These are phyloP conservation scores for Xanthostigma xanthostigma DNA, from an alignment of 2,888 invertebrate species.

Conservation along the genomic window DNA sequence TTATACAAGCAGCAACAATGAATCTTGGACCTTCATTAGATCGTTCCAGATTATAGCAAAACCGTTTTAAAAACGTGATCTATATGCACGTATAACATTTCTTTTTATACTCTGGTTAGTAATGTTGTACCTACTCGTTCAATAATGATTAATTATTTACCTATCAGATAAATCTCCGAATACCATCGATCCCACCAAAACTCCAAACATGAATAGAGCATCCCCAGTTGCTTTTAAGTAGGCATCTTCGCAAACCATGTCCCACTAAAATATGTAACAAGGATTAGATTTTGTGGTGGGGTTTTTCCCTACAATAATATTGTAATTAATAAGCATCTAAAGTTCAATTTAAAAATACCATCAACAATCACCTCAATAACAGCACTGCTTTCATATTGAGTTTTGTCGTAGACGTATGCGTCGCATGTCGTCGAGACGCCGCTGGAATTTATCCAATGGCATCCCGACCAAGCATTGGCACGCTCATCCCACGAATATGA, in stretches of 20 bases:
- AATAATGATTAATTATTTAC: slow-evolving; percentile 15
- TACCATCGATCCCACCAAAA: slow-evolving; percentile 53
- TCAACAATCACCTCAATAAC: slow-evolving; percentile 40
- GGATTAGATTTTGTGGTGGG: too few relatives aligned
- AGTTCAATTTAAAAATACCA: too few relatives aligned
- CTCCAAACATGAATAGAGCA: slow-evolving; percentile 55
- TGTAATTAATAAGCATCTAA: too few relatives aligned
- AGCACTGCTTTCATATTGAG: slow-evolving; percentile 42
- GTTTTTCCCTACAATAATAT: too few relatives aligned
- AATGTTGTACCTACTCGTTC: too few relatives aligned
- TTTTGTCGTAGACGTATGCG: slow-evolving; percentile 42
- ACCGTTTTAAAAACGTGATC: too few relatives aligned
- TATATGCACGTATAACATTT: too few relatives aligned
- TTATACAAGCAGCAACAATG: too few relatives aligned
- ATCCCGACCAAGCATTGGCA: slow-evolving; percentile 33
- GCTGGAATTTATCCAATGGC: slow-evolving; percentile 32
- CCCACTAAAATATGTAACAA: slow-evolving; percentile 33
- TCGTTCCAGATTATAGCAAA: too few relatives aligned
- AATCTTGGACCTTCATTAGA: too few relatives aligned
- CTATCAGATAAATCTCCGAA: slow-evolving; percentile 59
- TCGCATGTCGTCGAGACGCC: slow-evolving; percentile 32
- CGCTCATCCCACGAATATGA: slow-evolving; percentile 37
- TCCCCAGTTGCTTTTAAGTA: slow-evolving; percentile 50
- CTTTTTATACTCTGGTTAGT: too few relatives aligned
- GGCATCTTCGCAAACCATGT: slow-evolving; percentile 48